Base-by-base conservation (phyloP, 2,113 vertebrate species). In the Chascanopsetta lugubris region DNA sequence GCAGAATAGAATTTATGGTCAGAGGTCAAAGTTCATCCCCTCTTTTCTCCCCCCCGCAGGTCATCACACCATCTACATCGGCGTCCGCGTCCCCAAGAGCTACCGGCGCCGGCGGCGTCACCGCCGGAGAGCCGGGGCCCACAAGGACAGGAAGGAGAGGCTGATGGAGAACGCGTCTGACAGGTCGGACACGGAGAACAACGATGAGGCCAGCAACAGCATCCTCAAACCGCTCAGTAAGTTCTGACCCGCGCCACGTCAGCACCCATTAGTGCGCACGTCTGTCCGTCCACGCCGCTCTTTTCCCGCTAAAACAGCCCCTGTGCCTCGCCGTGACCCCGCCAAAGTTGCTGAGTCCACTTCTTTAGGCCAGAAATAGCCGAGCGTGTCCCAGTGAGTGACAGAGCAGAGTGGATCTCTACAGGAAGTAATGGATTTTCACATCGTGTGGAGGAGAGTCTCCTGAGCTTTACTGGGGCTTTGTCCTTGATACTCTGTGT, bases 1-100 rank as follows among this genome's bases (percentile, higher is more conserved):
- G 38, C 17, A 40, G 21, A 45, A 21, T 3, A 9, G 43, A 1
- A 53, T 11, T 15, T 25, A 0, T 57, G 30, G 0, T 36, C 34
- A 5, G 34, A 8, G 3, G 34, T 36, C 34, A 40, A 5, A 15
- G 12, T 58, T 82, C 27, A 80, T 46, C 40, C 32, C 10, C 12
- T 56, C n/a, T 46, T 72, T 64, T 51, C 4, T 5, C 18, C 9
- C 30, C 69, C 13, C 59, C 15, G 42, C 38, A 99, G 97, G 97
- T 81, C 97, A 98, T 75, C 97, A 97, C 85, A 98, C 97, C 1
- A 86, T 98, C 79, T 98, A 99, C 85, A 97, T 99, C 0, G 97
- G 97, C 25, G 96, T 99, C 69, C 95, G 94, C 0, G 95, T 99
- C 67, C 96, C 97, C 17, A 98, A 98, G 91, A 99, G 96, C 90